Evolutionary conservation across 2,888 invertebrate species (phyloP), one percentile per base, ranked within the genome.

Genomic region (Ditula angustiorana): DNA sequence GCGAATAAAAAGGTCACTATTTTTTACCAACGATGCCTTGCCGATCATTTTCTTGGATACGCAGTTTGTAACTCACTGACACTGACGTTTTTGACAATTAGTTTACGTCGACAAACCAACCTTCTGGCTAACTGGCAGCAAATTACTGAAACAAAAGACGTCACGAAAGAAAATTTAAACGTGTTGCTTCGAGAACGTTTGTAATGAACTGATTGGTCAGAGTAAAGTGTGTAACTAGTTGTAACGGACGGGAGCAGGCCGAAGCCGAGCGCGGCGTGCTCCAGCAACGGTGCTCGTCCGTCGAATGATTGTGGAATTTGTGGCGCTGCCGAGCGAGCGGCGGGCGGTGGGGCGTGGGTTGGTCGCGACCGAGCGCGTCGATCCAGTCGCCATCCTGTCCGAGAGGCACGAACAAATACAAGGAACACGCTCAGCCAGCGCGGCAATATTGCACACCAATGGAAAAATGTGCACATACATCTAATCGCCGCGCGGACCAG

Each of bases 261-360:
- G 13, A 10, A n/a, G 2, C 13, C 8, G 19, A 41, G 21, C 57
- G 46, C 33, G 23, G 44, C 72, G 68, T 68, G 68, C 57, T 67
- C 35, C 49, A 50, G 28, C 47, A 52, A 68, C 75, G 68, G 69
- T 72, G 74, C 74, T 72, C 71, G 73, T 56, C 71, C 69, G 78
- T 67, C 74, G 81, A 85, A 80, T 84, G 81, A 77, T 68, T 56
- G 55, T 56, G 49, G 57, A 26, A 67, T 66, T 56, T 69, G 71
- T 61, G 69, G 72, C 69, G 61, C 60, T 47, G 61, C 56, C 55
- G 67, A 56, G 75, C 76, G 77, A 75, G 74, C 75, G 70, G 65
- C 10, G 50, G 62, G 74, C 78, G 80, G 83, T 75, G 84, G 85
- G 84, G 84, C 78, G 84, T 75, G 76, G 82, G 78, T 75, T 76